These are phyloP conservation scores for Pseudopipra pipra DNA, from an alignment of 2,113 vertebrate genomes.

Conservation along the genomic window DNA sequence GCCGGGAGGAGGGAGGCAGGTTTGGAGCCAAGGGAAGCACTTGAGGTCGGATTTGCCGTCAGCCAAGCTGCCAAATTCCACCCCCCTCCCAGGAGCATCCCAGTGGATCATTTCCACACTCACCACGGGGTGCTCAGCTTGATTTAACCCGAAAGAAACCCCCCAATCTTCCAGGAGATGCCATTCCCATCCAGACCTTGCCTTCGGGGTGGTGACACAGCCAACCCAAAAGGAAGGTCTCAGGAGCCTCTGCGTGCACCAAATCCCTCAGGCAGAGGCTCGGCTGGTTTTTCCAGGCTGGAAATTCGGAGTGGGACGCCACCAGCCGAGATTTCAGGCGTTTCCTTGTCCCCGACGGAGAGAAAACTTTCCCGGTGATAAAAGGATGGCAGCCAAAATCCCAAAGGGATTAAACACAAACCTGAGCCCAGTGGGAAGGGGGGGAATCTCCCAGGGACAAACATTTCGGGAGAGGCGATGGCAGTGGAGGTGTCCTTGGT, in stretches of 20 bases:
- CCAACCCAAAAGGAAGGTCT: not conserved
- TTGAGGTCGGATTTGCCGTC: not conserved
- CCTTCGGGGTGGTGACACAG: not conserved
- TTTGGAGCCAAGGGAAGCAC: conserved; percentile 7
- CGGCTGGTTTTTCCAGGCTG: not conserved
- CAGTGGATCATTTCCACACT: not conserved
- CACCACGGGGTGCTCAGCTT: fast-evolving
- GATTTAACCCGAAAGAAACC: not conserved
- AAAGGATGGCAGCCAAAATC: not conserved
- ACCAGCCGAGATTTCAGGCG: not conserved
- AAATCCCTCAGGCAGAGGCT: not conserved
- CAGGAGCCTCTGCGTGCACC: not conserved
- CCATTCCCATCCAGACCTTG: not conserved
- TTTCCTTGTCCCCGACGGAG: not conserved
- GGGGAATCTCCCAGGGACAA: not conserved
- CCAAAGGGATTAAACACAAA: not conserved
- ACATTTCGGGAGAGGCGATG: not conserved
- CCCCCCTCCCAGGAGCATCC: not conserved
- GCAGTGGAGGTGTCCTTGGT: not conserved
- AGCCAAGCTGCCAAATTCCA: conserved; percentile 29
- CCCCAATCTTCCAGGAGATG: not conserved
- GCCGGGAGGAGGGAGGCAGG: not conserved
- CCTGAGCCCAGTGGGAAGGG: not conserved
- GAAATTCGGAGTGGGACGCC: not conserved
- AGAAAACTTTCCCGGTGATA: fast-evolving